A percentile compares a stretch with the other conserved stretches of the same genome.
phyloP scores from a whole-genome alignment of 1,140 invertebrate genomes.

The Bombus affinis region DNA sequence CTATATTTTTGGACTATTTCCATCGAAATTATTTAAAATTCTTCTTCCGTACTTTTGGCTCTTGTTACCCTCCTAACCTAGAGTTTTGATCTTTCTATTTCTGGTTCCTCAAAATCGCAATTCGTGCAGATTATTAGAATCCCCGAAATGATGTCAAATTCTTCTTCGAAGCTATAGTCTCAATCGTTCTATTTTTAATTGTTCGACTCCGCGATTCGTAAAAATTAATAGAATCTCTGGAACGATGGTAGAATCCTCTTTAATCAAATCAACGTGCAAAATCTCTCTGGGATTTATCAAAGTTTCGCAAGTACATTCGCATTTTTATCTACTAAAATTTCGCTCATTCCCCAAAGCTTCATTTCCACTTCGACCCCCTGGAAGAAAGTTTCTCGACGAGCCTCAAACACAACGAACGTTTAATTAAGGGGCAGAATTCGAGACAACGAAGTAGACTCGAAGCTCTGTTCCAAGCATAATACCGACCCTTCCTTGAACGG shows the following conservation, averaged over 20 bases:
- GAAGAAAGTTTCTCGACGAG: neutral
- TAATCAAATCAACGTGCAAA: neutral
- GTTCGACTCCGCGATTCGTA: neutral
- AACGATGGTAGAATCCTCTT: no score
- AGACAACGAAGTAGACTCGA: constrained; percentile 4
- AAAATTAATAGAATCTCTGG: no score
- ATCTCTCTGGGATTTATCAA: neutral
- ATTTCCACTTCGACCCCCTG: neutral
- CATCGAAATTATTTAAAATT: neutral
- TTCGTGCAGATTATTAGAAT: no score
- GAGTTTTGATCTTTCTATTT: neutral
- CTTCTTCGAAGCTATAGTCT: no score
- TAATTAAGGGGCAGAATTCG: constrained; percentile 28
- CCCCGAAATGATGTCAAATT: no score
- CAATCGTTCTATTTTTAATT: neutral
- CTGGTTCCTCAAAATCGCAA: neutral
- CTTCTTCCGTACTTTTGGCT: no score
- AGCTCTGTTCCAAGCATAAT: constrained; percentile 40
- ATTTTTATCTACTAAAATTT: neutral
- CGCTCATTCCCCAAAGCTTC: neutral
- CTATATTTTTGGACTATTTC: neutral
- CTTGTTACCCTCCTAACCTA: no score
- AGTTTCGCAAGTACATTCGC: neutral
- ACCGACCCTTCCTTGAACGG: neutral
- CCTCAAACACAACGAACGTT: neutral